phyloP scores from a whole-genome alignment of 2,888 invertebrate genomes.

The Nysson spinosus region DNA sequence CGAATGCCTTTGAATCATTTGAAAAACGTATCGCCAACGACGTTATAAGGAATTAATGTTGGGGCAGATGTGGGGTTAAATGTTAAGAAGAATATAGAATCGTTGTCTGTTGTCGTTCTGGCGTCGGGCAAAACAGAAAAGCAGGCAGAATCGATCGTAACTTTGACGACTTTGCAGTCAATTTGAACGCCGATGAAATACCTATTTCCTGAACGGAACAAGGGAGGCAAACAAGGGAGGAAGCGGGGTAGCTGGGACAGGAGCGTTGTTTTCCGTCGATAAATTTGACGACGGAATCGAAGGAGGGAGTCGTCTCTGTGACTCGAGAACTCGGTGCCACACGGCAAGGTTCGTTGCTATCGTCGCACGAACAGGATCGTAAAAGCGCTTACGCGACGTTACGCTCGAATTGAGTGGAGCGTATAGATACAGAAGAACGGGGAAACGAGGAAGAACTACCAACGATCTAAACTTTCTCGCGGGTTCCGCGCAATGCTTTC shows the following conservation, averaged over 20 bases:
- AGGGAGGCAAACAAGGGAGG: slow-evolving; percentile 30
- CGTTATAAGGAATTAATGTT: slow-evolving; percentile 31
- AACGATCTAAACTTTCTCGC: slow-evolving; percentile 38
- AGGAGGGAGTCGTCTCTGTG: slow-evolving; percentile 48
- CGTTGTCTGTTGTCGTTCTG: slow-evolving; percentile 19
- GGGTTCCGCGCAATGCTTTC: slow-evolving; percentile 31
- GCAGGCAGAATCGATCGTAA: slow-evolving; percentile 51
- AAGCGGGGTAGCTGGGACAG: slow-evolving; percentile 18
- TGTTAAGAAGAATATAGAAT: slow-evolving; percentile 15
- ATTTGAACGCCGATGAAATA: slow-evolving; percentile 63
- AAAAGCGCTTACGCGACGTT: slow-evolving; percentile 67
- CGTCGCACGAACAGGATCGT: slow-evolving; percentile 60
- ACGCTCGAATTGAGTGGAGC: slow-evolving; percentile 58
- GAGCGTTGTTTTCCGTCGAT: slow-evolving; percentile 60
- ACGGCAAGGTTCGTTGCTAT: slow-evolving; percentile 49
- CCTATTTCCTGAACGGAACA: slow-evolving; percentile 57
- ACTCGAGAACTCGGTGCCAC: slow-evolving; percentile 40
- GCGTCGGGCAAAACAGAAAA: slow-evolving; percentile 44
- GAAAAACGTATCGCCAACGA: too few species aligned
- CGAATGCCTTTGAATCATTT: too few species aligned
- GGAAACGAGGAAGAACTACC: slow-evolving; percentile 47
- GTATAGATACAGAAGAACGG: slow-evolving; percentile 50
- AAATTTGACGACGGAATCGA: slow-evolving; percentile 62
- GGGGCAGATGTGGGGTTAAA: slow-evolving; percentile 1
- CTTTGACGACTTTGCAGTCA: slow-evolving; percentile 60